A percentile compares a stretch with the other conserved stretches of the same genome.
phyloP scores from a whole-genome alignment of 2,113 vertebrate genomes.

The Taurulus bubalis region DNA sequence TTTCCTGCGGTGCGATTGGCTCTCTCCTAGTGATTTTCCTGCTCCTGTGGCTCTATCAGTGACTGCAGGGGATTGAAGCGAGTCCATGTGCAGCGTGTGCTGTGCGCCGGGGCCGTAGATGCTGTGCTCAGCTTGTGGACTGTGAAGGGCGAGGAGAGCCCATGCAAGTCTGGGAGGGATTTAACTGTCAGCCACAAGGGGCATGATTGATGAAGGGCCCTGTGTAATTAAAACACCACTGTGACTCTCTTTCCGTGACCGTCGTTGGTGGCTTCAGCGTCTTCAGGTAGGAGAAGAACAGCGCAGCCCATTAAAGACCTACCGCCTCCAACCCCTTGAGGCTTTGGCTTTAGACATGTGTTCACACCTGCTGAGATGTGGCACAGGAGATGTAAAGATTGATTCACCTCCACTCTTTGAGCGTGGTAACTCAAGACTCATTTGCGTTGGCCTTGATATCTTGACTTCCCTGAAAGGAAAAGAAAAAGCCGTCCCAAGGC shows the following conservation, averaged over 20 bases:
- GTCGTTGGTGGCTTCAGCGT: slow-evolving; percentile 37
- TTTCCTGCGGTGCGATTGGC: slow-evolving; percentile 22
- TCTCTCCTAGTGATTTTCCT: slow-evolving; percentile 38
- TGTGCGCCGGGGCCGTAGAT: slow-evolving; percentile 43
- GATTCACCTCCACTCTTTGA: slow-evolving; percentile 49
- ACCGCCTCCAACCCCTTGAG: slow-evolving; percentile 18
- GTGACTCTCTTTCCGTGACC: slow-evolving; percentile 31
- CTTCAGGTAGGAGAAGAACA: slow-evolving; percentile 47
- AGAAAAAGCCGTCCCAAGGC: slow-evolving; percentile 57
- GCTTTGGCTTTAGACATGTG: slow-evolving; percentile 22
- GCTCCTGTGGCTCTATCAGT: slow-evolving; percentile 37
- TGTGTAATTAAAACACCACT: slow-evolving; percentile 70
- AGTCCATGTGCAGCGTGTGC: slow-evolving; percentile 11
- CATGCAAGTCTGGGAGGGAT: slow-evolving; percentile 66
- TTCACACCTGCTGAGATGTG: slow-evolving; percentile 40
- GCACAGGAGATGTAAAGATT: slow-evolving; percentile 47
- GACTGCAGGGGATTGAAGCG: slow-evolving; percentile 36
- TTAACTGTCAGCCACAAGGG: slow-evolving; percentile 69
- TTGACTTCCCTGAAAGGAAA: slow-evolving; percentile 50
- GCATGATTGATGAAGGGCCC: slow-evolving; percentile 63
- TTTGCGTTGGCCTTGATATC: slow-evolving; percentile 65
- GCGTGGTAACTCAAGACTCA: slow-evolving; percentile 36
- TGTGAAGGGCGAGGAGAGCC: slow-evolving; percentile 73
- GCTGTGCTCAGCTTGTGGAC: slow-evolving; percentile 61
- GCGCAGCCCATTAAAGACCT: slow-evolving; percentile 43